A percentile compares a stretch with the other conserved stretches of the same genome.
phyloP scores from a whole-genome alignment of 2,888 invertebrate species.

The Campaea margaritaria region DNA sequence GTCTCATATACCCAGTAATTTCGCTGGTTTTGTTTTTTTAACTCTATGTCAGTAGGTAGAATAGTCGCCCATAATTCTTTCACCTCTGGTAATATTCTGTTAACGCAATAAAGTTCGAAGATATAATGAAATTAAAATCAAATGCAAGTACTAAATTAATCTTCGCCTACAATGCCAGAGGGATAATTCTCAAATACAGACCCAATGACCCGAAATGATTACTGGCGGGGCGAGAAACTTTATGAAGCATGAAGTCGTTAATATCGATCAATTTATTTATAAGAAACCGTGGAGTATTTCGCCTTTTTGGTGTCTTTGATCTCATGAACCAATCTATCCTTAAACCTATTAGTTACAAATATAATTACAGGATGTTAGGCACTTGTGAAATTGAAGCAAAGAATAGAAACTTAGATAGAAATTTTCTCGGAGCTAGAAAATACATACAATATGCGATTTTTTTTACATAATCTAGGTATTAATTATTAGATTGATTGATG shows the following conservation, averaged over 20 bases:
- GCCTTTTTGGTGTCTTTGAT: conserved; percentile 7
- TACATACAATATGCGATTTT: too few relatives aligned
- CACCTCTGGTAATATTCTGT: too few relatives aligned
- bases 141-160: not conserved
- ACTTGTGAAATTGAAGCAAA: not conserved
- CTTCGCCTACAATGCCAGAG: not conserved
- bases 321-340: not conserved
- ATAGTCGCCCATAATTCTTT: too few relatives aligned
- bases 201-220: conserved; percentile 23
- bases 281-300: conserved; percentile 7
- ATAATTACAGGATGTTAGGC: not conserved
- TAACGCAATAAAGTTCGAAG: too few relatives aligned
- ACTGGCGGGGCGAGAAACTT: conserved; percentile 21
- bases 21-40: too few relatives aligned
- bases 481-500: too few relatives aligned
- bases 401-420: not conserved
- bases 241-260: conserved; percentile 27
- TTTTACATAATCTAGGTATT: too few relatives aligned
- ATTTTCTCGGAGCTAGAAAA: too few relatives aligned
- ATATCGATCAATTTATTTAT: conserved; percentile 24
- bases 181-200: conserved; percentile 16
- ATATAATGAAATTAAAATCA: not conserved
- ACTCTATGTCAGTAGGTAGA: too few relatives aligned
- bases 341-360: not conserved
- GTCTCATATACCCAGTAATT: too few relatives aligned